Percentiles rank a stretch among this genome's conserved stretches.
These are phyloP conservation scores for Marasmarcha lunaedactyla DNA, from an alignment of 2,888 invertebrate species.

Conservation along the genomic window DNA sequence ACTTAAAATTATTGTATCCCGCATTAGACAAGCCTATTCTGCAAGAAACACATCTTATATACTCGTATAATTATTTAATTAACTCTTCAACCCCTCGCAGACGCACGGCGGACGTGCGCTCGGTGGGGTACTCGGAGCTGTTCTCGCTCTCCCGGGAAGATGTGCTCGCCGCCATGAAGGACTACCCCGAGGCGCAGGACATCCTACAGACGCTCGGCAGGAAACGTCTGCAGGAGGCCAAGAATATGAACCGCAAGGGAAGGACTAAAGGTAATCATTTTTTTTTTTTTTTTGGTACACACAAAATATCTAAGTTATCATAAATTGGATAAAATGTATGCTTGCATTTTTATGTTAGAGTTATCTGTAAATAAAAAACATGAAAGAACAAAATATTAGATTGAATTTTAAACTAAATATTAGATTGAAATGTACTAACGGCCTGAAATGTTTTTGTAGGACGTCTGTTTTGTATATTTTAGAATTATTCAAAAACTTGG, in stretches of 20 bases:
- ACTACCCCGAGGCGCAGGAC: conserved; percentile 96
- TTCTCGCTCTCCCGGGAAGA: conserved; percentile 95
- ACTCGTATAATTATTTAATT: neutral
- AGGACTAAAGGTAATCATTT: conserved; percentile 28
- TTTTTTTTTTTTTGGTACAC: neutral
- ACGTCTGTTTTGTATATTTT: too few relatives aligned
- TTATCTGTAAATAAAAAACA: too few relatives aligned
- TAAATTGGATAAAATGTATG: too few relatives aligned
- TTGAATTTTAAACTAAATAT: too few relatives aligned
- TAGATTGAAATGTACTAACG: too few relatives aligned
- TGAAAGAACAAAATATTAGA: too few relatives aligned
- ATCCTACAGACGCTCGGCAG: conserved; percentile 90
- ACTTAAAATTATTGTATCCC: too few relatives aligned
- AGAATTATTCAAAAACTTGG: too few relatives aligned
- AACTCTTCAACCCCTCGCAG: conserved; percentile 54
- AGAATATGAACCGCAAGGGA: conserved; percentile 57
- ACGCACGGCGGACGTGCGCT: conserved; percentile 94
- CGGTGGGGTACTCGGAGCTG: conserved; percentile 95
- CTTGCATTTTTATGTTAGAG: too few relatives aligned
- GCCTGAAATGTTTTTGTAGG: too few relatives aligned
- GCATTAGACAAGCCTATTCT: too few relatives aligned
- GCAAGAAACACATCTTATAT: neutral
- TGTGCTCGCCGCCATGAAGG: conserved; percentile 94
- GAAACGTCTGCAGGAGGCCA: conserved; percentile 88
- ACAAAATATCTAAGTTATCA: too few relatives aligned